A percentile compares a stretch with the other conserved stretches of the same genome.
phyloP scores from a whole-genome alignment of 2,888 invertebrate genomes.

The Drosophila longiperda region DNA sequence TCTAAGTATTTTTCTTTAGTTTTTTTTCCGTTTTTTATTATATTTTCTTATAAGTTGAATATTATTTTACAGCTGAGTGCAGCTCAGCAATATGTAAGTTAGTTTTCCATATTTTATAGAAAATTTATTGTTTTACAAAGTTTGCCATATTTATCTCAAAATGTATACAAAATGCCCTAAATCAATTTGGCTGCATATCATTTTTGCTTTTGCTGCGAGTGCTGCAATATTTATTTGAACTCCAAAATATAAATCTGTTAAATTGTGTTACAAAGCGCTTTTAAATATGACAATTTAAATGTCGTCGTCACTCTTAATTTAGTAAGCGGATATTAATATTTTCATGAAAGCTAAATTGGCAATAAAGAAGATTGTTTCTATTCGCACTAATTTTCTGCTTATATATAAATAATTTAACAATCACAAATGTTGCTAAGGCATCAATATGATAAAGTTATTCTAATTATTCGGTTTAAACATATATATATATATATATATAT shows the following conservation, averaged over 20 bases:
- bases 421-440: too few species aligned
- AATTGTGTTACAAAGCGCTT: neutral
- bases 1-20: neutral
- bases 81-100: neutral
- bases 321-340: neutral
- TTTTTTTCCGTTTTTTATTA: neutral
- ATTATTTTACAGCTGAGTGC: neutral
- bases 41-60: neutral
- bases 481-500: neutral
- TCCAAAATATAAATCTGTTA: neutral
- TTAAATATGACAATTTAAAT: neutral
- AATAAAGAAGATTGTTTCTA: neutral
- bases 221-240: neutral
- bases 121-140: neutral
- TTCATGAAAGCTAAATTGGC: neutral
- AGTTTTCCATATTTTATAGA: neutral
- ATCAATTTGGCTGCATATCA: neutral
- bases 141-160: neutral
- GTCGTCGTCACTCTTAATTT: neutral
- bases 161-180: neutral
- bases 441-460: neutral
- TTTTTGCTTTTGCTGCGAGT: neutral
- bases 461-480: neutral
- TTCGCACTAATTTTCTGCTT: neutral
- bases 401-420: too few species aligned